Percentiles rank a stretch among this genome's conserved stretches.
phyloP scores from a whole-genome alignment of 2,113 vertebrate genomes.

The Actinemys pallida region DNA sequence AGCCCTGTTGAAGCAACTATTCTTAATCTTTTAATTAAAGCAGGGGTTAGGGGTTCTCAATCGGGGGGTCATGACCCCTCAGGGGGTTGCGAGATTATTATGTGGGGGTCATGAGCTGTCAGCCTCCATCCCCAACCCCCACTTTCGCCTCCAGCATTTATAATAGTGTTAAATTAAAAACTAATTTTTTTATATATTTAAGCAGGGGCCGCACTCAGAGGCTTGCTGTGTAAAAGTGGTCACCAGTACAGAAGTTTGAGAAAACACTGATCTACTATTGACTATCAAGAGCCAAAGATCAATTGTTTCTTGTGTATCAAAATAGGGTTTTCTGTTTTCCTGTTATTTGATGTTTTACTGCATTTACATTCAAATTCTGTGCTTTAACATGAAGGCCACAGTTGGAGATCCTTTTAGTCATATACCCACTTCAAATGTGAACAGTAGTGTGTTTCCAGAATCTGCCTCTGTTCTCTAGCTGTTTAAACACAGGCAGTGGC shows the following conservation, averaged over 20 bases:
- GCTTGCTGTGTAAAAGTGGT: not conserved
- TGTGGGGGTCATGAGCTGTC: too few relatives aligned
- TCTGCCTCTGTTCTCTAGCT: not conserved
- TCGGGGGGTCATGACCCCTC: too few relatives aligned
- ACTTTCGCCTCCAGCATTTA: too few relatives aligned
- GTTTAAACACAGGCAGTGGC: conserved; percentile 18
- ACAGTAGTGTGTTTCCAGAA: conserved; percentile 1
- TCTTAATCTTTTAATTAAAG: not conserved
- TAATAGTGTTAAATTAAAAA: too few relatives aligned
- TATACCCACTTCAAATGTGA: not conserved
- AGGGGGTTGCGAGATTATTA: too few relatives aligned
- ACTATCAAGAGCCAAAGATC: not conserved
- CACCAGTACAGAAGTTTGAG: too few relatives aligned
- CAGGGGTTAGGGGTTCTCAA: not conserved
- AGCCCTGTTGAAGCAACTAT: not conserved
- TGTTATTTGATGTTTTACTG: not conserved
- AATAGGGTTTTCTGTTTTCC: not conserved
- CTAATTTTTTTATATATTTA: too few relatives aligned
- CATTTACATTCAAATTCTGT: not conserved
- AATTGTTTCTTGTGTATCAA: not conserved
- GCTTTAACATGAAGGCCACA: conserved; percentile 35
- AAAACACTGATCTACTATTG: not conserved
- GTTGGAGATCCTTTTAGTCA: not conserved
- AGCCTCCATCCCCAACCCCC: too few relatives aligned
- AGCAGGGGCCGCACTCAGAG: too few relatives aligned